Evolutionary conservation across 1,140 invertebrate species (phyloP), one percentile per base, ranked within the genome.

Genomic region (Nephila pilipes): DNA sequence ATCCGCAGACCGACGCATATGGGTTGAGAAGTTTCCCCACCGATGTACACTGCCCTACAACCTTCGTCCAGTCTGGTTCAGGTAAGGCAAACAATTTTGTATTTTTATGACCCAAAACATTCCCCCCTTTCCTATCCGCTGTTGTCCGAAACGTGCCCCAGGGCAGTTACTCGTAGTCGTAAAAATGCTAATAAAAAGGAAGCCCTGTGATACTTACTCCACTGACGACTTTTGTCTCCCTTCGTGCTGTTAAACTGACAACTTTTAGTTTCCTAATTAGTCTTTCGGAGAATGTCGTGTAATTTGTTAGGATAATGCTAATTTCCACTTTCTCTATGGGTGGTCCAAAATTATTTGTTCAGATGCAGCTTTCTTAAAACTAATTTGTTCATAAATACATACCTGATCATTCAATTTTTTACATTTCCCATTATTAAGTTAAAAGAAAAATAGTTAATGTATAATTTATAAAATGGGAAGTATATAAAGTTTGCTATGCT

Each of bases 1-100:
- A 91, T 57, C 83, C 91, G 12, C 97, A 97, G 54, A 75, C 93
- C 95, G 97, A 97, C 94, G 96, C 97, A 38, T 98, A 98, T 95
- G 90, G 90, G 20, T 96, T 98, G 16, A 96, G 97, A 94, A 97
- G 97, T 95, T 98, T 98, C 94, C 96, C 96, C 46, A 96, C 97
- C 2, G 97, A 98, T 94, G 96, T 97, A 20, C 97, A 98, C 92
- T 97, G 97, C 29, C 97, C 97, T 91, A 97, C 97, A 93, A 97
- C 97, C 2, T 98, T 98, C 94, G 97, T 97, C 94, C 97, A 97
- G 63, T 54, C 93, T 97, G 97, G 97, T 96, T 97, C 96, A 85
- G 92, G 92, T 91, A 80, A 79, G 81, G 22, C 58, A 60, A 90
- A 36, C 54, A 60, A 58, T 36, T 85, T 92, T 38, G 29, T 81